phyloP scores from a whole-genome alignment of 1,140 invertebrate genomes.

The Luehdorfia chinensis region DNA sequence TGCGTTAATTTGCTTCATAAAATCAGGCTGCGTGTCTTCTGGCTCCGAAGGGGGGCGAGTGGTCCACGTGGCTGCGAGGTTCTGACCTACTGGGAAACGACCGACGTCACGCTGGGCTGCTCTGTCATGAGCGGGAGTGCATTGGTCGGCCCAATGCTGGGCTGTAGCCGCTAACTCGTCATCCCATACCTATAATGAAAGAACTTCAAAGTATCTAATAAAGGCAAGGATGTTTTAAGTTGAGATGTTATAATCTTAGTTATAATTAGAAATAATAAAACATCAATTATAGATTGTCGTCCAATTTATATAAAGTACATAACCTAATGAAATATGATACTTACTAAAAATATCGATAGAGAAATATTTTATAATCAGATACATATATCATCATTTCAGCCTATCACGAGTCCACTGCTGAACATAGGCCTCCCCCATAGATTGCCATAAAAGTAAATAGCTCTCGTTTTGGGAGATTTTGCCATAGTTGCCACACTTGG shows the following conservation, averaged over 20 bases:
- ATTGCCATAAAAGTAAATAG: too few species aligned
- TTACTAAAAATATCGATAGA: too few species aligned
- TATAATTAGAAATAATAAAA: background rate
- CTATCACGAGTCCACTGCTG: too few species aligned
- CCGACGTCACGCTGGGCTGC: constrained; percentile 76
- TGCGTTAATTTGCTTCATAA: constrained; percentile 83
- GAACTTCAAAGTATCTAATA: constrained; percentile 6
- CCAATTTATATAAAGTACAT: too few species aligned
- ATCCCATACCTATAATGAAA: constrained; percentile 84
- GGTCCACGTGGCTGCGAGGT: constrained; percentile 89
- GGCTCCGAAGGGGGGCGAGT: constrained; percentile 79
- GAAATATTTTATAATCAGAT: too few species aligned
- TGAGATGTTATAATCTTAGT: background rate
- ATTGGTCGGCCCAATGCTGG: constrained; percentile 89
- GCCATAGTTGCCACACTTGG: too few species aligned
- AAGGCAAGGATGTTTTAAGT: background rate
- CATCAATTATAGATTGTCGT: too few species aligned
- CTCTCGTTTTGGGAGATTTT: too few species aligned
- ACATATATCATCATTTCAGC: too few species aligned
- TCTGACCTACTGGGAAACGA: constrained; percentile 89
- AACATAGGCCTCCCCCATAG: too few species aligned
- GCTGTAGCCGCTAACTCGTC: constrained; percentile 89
- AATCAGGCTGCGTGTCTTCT: constrained; percentile 81
- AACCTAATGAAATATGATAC: too few species aligned
- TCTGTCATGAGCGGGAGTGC: constrained; percentile 85